phyloP scores from a whole-genome alignment of 2,797 vertebrate species.

The Acipenser oxyrinchus region DNA sequence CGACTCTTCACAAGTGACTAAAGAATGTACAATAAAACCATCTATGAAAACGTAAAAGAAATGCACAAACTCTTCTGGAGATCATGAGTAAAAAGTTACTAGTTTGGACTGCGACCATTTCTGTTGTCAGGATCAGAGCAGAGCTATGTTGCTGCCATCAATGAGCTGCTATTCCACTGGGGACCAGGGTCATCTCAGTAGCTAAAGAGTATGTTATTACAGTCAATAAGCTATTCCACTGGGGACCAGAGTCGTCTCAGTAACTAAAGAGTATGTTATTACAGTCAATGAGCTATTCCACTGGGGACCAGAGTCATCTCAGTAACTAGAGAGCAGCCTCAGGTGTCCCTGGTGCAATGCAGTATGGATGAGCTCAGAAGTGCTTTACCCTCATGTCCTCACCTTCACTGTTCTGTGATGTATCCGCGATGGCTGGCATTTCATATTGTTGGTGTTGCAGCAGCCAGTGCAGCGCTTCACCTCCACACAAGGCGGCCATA shows the following conservation, averaged over 20 bases:
- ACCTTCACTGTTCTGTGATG: constrained; percentile 89
- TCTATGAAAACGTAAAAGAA: no score
- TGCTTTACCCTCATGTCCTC: constrained; percentile 23
- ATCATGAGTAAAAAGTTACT: no score
- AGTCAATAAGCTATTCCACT: not conserved
- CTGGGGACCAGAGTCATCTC: not conserved
- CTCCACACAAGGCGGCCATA: constrained; percentile 94
- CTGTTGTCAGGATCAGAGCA: not conserved
- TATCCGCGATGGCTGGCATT: constrained; percentile 74
- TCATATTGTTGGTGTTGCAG: constrained; percentile 88
- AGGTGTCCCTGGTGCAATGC: not conserved
- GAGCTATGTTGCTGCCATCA: not conserved
- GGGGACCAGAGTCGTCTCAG: not conserved
- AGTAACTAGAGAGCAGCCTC: not conserved
- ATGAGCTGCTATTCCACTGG: not conserved
- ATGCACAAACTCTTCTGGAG: no score
- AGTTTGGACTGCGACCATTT: no score
- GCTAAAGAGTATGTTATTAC: not conserved
- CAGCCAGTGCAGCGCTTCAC: constrained; percentile 90
- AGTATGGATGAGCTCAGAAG: not conserved
- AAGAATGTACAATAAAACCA: no score
- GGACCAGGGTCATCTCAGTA: not conserved
- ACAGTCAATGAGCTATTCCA: not conserved
- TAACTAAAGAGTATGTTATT: not conserved
- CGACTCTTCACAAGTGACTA: no score